Base-by-base conservation (phyloP, 2,888 invertebrate species). In the Netelia virgata region DNA sequence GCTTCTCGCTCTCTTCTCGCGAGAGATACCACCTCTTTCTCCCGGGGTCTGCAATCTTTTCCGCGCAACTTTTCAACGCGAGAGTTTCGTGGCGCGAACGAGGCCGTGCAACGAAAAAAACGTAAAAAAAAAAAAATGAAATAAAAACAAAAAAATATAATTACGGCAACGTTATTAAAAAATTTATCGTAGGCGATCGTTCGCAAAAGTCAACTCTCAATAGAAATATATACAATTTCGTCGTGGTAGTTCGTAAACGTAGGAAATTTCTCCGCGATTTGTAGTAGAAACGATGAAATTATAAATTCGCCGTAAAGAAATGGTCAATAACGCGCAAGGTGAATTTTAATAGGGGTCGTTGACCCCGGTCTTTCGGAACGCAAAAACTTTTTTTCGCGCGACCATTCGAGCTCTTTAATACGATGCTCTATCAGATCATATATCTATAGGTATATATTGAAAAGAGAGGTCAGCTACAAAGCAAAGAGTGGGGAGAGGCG, bases 1-100 rank as follows among this genome's bases (percentile, higher is more conserved):
- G 57, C 74, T 59, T 53, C 77, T 69, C 81, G 78, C 74, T 81
- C 77, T 74, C 84, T 68, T 64, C 72, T 43, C 36, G 47, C 84
- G 64, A 50, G 61, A 70, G 1, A 2, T 2, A 1, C 23, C 23
- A 23, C 2, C 23, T 23, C 47, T 74, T 59, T 64, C 41, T 53
- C 66, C 72, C 66, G 73, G 63, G 36, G n/a, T 53, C 63, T 10
- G n/a, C 41, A 23, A 23, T 28, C 36, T 72, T 74, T 81, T 28
- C 55, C 72, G 61, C 55, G 66, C 28, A 53, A 64, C 63, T 75
- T 69, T 75, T 70, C 43, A 79, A 36, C 74, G 23, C 50, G 57
- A 75, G 64, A 80, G 73, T 63, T 63, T 16, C n/a, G 61, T 63
- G 63, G 63, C 66, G 66, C 50, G 63, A 74, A 63, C 47, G 63